Percentiles rank a stretch among this genome's conserved stretches.
These are phyloP conservation scores for Psococerastis gibbosa DNA, from an alignment of 2,888 invertebrate genomes.

Conservation along the genomic window DNA sequence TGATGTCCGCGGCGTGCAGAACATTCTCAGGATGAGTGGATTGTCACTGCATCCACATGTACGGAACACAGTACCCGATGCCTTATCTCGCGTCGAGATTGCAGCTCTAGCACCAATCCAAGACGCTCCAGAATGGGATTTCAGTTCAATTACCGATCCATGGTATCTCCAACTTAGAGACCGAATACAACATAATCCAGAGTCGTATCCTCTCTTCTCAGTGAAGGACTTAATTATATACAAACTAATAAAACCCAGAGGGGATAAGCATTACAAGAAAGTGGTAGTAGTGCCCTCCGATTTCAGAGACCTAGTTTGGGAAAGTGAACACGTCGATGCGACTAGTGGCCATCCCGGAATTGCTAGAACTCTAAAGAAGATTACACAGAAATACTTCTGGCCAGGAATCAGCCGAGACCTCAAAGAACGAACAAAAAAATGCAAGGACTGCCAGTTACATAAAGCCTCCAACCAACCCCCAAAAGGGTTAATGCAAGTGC, in stretches of 20 bases:
- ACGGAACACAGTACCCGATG: not conserved
- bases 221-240: not conserved
- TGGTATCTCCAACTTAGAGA: not conserved
- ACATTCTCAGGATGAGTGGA: no score
- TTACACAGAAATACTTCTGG: constrained; percentile 18
- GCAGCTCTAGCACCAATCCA: no score
- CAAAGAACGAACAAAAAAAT: constrained; percentile 17
- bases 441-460: constrained; percentile 18
- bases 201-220: not conserved
- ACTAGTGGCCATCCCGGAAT: not conserved
- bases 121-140: no score
- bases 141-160: not conserved
- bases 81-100: not conserved
- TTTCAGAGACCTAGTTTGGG: not conserved
- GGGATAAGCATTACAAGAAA: not conserved
- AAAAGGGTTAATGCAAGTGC: not conserved
- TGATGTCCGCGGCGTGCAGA: no score
- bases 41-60: no score
- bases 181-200: not conserved
- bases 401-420: constrained; percentile 19
- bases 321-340: not conserved
- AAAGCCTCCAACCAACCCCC: constrained; percentile 11
- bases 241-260: not conserved
- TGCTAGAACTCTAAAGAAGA: not conserved
- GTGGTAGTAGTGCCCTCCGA: not conserved